These are phyloP conservation scores for Coendou prehensilis DNA, from an alignment of 2,797 vertebrate genomes.

Conservation along the genomic window DNA sequence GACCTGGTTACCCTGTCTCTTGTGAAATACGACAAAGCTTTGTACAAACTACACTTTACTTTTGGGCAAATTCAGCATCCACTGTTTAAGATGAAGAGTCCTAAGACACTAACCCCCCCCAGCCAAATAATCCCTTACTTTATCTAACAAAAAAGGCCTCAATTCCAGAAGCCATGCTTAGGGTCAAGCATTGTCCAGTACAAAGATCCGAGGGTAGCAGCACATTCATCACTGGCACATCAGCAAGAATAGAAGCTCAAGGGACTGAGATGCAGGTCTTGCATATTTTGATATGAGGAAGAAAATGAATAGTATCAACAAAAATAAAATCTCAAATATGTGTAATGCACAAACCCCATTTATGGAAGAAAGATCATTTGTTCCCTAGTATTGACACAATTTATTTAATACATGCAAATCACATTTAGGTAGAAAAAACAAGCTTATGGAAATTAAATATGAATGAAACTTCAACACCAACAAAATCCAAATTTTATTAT, in stretches of 20 bases:
- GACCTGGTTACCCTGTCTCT: background rate
- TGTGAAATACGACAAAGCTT: background rate
- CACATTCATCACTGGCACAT: background rate
- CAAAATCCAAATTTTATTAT: background rate
- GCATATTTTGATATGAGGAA: background rate
- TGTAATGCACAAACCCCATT: background rate
- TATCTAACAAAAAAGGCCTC: background rate
- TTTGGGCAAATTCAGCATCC: background rate
- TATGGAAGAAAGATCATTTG: background rate
- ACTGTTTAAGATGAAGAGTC: background rate
- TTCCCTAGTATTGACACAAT: background rate
- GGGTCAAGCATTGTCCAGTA: background rate
- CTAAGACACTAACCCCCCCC: background rate
- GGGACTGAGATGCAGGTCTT: background rate
- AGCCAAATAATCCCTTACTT: background rate
- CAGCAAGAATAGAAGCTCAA: background rate
- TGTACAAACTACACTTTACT: background rate
- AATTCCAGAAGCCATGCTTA: background rate
- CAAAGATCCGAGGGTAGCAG: background rate
- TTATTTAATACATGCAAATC: background rate
- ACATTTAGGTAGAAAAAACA: background rate
- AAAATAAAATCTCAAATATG: background rate
- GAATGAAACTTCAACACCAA: background rate
- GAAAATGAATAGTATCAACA: background rate
- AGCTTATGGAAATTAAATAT: background rate